A percentile compares a stretch with the other conserved stretches of the same genome.
Conservation (phyloP, 2,888 invertebrate species). For the Heterodera filipjevi region DNA sequence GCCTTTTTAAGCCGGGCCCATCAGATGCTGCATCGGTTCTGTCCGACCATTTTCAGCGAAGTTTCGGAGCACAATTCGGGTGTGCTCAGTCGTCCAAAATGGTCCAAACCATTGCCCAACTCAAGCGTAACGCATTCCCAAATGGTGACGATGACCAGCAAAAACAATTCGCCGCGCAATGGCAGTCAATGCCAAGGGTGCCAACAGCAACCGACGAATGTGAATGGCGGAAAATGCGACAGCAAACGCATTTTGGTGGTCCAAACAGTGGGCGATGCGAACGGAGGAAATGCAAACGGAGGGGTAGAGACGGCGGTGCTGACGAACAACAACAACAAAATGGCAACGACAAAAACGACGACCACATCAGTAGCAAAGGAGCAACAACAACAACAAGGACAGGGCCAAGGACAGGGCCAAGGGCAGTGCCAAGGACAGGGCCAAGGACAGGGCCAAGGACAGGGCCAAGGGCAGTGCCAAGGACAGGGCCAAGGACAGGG, state of each 20-base stretch:
- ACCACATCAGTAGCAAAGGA: not conserved
- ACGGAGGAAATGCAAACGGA: constrained; percentile 17
- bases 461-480: too few relatives aligned
- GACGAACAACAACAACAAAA: not conserved
- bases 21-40: constrained; percentile 18
- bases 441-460: too few relatives aligned
- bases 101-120: constrained; percentile 15
- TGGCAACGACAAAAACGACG: not conserved
- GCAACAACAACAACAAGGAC: not conserved
- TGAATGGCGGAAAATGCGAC: not conserved
- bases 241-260: constrained; percentile 15
- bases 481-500: too few relatives aligned
- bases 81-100: not conserved
- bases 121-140: constrained; percentile 28
- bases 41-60: constrained; percentile 14
- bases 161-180: constrained; percentile 26
- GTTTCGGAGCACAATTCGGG: not conserved
- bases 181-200: constrained; percentile 24
- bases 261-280: constrained; percentile 2
- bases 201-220: not conserved
- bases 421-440: too few relatives aligned
- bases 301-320: not conserved
- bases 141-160: constrained; percentile 26
- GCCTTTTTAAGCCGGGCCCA: constrained; percentile 14
- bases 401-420: too few relatives aligned